These are phyloP conservation scores for Mimumesa dahlbomi DNA, from an alignment of 2,888 invertebrate species.

Conservation along the genomic window DNA sequence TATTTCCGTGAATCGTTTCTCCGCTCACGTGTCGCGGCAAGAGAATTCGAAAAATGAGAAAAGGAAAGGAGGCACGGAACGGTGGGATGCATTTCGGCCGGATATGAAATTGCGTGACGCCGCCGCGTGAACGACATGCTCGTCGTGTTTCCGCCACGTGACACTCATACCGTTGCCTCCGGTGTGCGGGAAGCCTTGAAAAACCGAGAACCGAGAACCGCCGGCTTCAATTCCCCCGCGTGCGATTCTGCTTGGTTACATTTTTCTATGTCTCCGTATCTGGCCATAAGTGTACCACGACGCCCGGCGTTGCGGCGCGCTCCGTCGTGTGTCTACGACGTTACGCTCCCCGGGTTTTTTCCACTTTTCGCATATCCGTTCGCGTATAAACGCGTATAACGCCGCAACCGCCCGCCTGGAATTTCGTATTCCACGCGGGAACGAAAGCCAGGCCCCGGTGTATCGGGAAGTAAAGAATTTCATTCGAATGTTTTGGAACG, in stretches of 20 bases:
- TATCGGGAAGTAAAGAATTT: slow-evolving; percentile 22
- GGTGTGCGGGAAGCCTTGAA: slow-evolving; percentile 34
- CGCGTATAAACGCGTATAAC: slow-evolving; percentile 35
- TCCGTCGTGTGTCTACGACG: neutral
- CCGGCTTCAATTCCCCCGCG: slow-evolving; percentile 44
- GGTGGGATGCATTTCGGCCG: slow-evolving; percentile 41
- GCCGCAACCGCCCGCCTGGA: neutral
- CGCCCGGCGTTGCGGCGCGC: neutral
- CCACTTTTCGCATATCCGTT: neutral
- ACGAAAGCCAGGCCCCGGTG: neutral
- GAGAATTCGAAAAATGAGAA: neutral
- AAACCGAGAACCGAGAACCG: slow-evolving; percentile 41
- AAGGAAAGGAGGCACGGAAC: neutral
- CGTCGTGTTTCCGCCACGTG: slow-evolving; percentile 67
- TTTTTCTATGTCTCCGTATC: slow-evolving; percentile 24
- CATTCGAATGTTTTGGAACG: slow-evolving; percentile 7
- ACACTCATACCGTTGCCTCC: slow-evolving; percentile 58
- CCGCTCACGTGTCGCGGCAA: too few relatives aligned
- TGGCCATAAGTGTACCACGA: neutral
- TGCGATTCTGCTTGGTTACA: slow-evolving; percentile 51
- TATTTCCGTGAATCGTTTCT: neutral
- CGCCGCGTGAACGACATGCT: slow-evolving; percentile 68
- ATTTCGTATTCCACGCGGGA: slow-evolving; percentile 40
- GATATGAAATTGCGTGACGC: slow-evolving; percentile 71
- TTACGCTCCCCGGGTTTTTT: neutral